phyloP scores from a whole-genome alignment of 2,888 invertebrate genomes.

The Macropis europaea region DNA sequence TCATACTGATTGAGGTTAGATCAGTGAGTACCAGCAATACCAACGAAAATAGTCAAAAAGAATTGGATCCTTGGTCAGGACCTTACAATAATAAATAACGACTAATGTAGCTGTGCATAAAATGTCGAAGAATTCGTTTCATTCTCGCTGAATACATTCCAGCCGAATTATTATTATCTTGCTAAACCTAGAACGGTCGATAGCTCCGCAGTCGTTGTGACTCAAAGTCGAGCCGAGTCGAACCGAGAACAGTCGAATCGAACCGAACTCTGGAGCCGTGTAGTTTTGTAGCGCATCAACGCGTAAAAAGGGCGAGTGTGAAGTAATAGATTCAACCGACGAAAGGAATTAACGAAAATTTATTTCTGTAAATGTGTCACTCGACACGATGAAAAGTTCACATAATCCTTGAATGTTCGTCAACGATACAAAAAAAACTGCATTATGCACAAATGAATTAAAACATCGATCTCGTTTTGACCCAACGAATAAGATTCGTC shows the following conservation, averaged over 20 bases:
- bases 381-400: too few relatives aligned
- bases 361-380: too few relatives aligned
- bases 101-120: slow-evolving; percentile 2
- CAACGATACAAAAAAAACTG: too few relatives aligned
- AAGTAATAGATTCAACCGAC: slow-evolving; percentile 40
- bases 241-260: slow-evolving; percentile 56
- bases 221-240: slow-evolving; percentile 61
- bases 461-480: too few relatives aligned
- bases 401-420: too few relatives aligned
- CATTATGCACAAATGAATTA: too few relatives aligned
- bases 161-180: slow-evolving; percentile 62
- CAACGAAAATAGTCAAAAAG: not conserved
- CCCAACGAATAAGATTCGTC: too few relatives aligned
- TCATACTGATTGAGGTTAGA: too few relatives aligned
- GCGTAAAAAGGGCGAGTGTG: slow-evolving; percentile 51
- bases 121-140: slow-evolving; percentile 47
- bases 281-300: slow-evolving; percentile 56
- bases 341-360: too few relatives aligned
- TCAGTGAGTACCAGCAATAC: not conserved
- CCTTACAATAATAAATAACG: slow-evolving; percentile 15
- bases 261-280: slow-evolving; percentile 49
- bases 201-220: slow-evolving; percentile 62
- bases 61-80: not conserved
- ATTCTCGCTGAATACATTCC: slow-evolving; percentile 59
- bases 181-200: slow-evolving; percentile 64